Conservation (phyloP, 2,888 invertebrate genomes). For the Synergus umbraculus region DNA sequence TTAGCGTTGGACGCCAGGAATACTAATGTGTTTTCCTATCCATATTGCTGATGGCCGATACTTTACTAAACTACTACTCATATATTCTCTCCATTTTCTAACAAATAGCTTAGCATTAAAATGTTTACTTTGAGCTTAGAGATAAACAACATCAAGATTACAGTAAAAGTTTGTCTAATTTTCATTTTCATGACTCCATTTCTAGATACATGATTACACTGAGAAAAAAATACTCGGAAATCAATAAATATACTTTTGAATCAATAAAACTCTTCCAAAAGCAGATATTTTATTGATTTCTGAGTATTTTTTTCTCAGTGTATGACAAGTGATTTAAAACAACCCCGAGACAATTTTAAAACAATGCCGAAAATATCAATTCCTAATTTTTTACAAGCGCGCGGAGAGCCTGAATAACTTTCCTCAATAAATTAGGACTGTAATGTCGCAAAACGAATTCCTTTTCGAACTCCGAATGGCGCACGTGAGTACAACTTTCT, state of each 20-base stretch:
- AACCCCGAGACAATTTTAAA: neutral
- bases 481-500: constrained; percentile 25
- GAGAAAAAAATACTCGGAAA: too few relatives aligned
- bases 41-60: neutral
- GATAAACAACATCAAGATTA: neutral
- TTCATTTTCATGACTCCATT: too few relatives aligned
- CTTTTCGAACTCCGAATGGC: constrained; percentile 19
- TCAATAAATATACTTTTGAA: too few relatives aligned
- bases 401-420: neutral
- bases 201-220: too few relatives aligned
- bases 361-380: neutral
- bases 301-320: too few relatives aligned
- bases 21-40: neutral
- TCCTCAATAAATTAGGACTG: constrained; percentile 1
- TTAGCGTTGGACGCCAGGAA: neutral
- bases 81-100: too few relatives aligned
- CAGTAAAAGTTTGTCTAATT: neutral
- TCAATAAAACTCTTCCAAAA: too few relatives aligned
- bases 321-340: neutral
- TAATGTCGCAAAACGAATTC: constrained; percentile 18
- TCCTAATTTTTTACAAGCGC: neutral
- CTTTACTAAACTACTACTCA: neutral
- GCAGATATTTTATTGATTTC: too few relatives aligned
- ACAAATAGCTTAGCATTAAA: too few relatives aligned
- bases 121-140: too few relatives aligned